These are phyloP conservation scores for Julus scanicus DNA, from an alignment of 2,888 invertebrate genomes.

Conservation along the genomic window DNA sequence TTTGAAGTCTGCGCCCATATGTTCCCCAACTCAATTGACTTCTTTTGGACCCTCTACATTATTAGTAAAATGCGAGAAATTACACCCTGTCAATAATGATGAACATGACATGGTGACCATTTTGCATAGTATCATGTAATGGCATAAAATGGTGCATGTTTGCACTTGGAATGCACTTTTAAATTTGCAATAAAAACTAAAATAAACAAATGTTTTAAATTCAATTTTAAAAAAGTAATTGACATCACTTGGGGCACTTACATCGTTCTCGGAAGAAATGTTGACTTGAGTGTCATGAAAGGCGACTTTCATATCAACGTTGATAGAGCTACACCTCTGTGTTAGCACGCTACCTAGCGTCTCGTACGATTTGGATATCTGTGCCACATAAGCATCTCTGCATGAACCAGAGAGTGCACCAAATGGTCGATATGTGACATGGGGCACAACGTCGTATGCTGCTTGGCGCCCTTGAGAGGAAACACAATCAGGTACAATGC, in stretches of 20 bases:
- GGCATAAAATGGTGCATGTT: too few species aligned
- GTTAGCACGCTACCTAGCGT: constrained; percentile 84
- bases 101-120: too few species aligned
- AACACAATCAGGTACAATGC: constrained; percentile 94
- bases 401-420: constrained; percentile 88
- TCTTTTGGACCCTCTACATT: too few species aligned
- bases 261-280: constrained; percentile 63
- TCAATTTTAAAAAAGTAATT: too few species aligned
- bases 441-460: constrained; percentile 89
- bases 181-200: background rate
- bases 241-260: constrained; percentile 53
- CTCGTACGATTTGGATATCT: constrained; percentile 77
- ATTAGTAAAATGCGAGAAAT: too few species aligned
- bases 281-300: constrained; percentile 79
- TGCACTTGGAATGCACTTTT: background rate
- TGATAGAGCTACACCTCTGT: constrained; percentile 92
- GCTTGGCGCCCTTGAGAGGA: constrained; percentile 96
- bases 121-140: too few species aligned
- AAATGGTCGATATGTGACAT: constrained; percentile 87
- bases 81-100: too few species aligned
- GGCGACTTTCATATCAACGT: constrained; percentile 93
- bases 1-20: too few species aligned
- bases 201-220: too few species aligned
- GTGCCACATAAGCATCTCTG: constrained; percentile 79
- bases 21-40: too few species aligned